Percentiles rank a stretch among this genome's conserved stretches.
phyloP scores from a whole-genome alignment of 2,113 vertebrate species.

The Antigone vipio region DNA sequence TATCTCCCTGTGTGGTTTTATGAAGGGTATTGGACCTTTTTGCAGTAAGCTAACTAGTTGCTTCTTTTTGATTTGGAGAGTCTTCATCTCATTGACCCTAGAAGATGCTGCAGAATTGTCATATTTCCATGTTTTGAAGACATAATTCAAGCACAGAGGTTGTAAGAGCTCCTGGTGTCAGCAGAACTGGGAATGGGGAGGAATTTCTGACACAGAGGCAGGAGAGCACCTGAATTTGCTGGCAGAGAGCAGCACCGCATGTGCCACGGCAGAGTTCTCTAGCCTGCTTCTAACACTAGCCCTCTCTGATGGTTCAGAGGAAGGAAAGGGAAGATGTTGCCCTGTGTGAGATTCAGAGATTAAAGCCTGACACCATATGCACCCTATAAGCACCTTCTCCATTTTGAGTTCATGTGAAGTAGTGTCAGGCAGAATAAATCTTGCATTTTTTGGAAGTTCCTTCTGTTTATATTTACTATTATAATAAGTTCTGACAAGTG shows the following conservation, averaged over 20 bases:
- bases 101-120: background rate
- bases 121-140: background rate
- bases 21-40: background rate
- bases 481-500: background rate
- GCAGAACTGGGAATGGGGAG: background rate
- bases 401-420: background rate
- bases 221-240: rapidly evolving
- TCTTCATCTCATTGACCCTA: background rate
- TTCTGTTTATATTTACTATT: constrained; percentile 13
- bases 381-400: background rate
- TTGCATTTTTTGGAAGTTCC: background rate
- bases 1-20: background rate
- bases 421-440: background rate
- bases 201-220: background rate
- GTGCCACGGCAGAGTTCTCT: background rate
- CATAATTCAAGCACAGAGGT: background rate
- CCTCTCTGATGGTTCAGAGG: background rate
- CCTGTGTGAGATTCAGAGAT: background rate
- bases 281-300: background rate
- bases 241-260: background rate
- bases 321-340: background rate
- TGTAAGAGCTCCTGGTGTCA: background rate
- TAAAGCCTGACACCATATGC: background rate
- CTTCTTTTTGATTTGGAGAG: background rate
- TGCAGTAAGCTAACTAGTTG: background rate